Conservation (phyloP, 92 coral and sea anemone genomes). For the Siderastrea siderea region DNA sequence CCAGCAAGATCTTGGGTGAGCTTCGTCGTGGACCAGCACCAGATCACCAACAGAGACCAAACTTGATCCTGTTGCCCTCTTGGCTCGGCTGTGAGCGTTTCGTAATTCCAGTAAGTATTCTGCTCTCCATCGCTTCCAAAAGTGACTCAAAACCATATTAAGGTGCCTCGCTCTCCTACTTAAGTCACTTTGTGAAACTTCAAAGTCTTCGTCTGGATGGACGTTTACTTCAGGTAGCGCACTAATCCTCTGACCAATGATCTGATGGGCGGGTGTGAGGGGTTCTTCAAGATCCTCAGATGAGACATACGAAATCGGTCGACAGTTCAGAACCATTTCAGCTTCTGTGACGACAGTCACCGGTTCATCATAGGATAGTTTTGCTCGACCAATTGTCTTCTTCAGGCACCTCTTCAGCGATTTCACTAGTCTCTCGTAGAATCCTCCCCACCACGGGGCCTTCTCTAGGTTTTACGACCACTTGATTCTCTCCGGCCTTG, state of each 20-base stretch:
- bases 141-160: constrained; percentile 7
- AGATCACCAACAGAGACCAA: constrained; percentile 31
- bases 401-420: constrained; percentile 26
- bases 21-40: constrained; percentile 52
- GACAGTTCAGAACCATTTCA: constrained; percentile 34
- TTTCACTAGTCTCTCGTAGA: constrained; percentile 30
- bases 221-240: constrained; percentile 18
- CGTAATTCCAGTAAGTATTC: constrained; percentile 43
- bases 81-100: constrained; percentile 12
- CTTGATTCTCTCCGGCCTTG: constrained; percentile 4
- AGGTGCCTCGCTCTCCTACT: constrained; percentile 30
- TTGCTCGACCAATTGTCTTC: constrained; percentile 40
- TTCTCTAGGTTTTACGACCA: constrained; percentile 53
- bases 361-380: constrained; percentile 28
- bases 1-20: constrained; percentile 39
- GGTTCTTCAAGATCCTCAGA: constrained; percentile 49
- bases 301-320: constrained; percentile 37
- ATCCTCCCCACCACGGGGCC: neutral
- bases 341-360: constrained; percentile 54
- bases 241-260: constrained; percentile 10
- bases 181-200: constrained; percentile 2
- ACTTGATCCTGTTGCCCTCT: neutral
- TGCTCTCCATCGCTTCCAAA: constrained; percentile 48
- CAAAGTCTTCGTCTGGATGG: constrained; percentile 9
- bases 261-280: constrained; percentile 39